Conservation (phyloP, 2,888 invertebrate genomes). For the Epicampocera succincta region DNA sequence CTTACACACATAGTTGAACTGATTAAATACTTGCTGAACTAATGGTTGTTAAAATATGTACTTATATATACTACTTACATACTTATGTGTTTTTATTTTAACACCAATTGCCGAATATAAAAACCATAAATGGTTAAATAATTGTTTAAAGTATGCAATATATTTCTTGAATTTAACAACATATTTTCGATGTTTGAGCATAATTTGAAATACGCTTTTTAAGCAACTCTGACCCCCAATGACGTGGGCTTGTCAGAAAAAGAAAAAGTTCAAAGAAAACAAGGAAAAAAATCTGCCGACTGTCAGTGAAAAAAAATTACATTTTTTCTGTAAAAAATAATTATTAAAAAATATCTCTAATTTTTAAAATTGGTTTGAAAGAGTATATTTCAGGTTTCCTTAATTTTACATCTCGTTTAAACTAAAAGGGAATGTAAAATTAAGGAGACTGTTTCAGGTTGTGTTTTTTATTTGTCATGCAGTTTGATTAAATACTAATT, state of each 20-base stretch:
- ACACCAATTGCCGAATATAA: too few relatives aligned
- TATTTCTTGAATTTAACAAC: too few relatives aligned
- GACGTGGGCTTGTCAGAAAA: slow-evolving; percentile 64
- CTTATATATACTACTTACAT: too few relatives aligned
- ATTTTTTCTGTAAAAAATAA: slow-evolving; percentile 31
- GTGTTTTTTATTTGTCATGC: not conserved
- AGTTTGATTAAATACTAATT: not conserved
- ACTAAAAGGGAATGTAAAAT: too few relatives aligned
- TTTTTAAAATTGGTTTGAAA: slow-evolving; percentile 9
- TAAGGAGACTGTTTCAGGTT: not conserved
- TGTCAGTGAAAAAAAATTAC: slow-evolving; percentile 61
- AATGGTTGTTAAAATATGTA: too few relatives aligned
- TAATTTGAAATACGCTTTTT: not conserved
- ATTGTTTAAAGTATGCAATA: too few relatives aligned
- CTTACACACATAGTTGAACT: too few relatives aligned
- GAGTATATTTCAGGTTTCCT: too few relatives aligned
- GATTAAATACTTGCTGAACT: too few relatives aligned
- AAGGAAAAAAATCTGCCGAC: slow-evolving; percentile 57
- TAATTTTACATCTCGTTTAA: too few relatives aligned
- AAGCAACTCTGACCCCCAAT: slow-evolving; percentile 34
- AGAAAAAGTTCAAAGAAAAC: slow-evolving; percentile 22
- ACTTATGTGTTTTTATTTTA: too few relatives aligned
- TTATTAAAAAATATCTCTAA: slow-evolving; percentile 8
- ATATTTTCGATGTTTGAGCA: not conserved
- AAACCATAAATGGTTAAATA: too few relatives aligned